Percentiles rank a stretch among this genome's conserved stretches.
These are phyloP conservation scores for Morone saxatilis DNA, from an alignment of 2,113 vertebrate genomes.

Conservation along the genomic window DNA sequence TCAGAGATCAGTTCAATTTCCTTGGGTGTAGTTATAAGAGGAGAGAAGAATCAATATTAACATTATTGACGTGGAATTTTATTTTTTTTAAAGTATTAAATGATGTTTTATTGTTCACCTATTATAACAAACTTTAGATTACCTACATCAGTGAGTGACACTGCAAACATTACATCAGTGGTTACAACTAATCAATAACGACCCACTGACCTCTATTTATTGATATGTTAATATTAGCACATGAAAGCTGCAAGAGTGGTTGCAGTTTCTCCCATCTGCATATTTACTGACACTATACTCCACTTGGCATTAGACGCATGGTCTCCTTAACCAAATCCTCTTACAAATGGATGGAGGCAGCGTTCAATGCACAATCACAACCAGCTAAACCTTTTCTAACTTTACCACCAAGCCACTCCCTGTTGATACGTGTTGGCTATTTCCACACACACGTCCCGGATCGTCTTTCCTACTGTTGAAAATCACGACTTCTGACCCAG, in stretches of 20 bases:
- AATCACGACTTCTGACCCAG: not conserved
- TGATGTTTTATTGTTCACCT: not conserved
- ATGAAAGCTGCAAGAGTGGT: not conserved
- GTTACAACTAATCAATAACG: not conserved
- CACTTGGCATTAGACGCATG: not conserved
- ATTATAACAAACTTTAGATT: too few relatives aligned
- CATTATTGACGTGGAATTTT: not conserved
- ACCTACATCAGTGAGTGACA: not conserved
- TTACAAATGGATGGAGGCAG: slow-evolving; percentile 11
- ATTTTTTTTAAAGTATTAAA: not conserved
- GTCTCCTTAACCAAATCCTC: slow-evolving; percentile 53
- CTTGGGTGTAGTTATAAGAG: not conserved
- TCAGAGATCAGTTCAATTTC: too few relatives aligned
- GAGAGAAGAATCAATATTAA: not conserved
- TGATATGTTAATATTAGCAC: too few relatives aligned
- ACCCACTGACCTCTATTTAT: not conserved
- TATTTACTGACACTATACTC: not conserved
- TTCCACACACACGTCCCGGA: rapidly evolving
- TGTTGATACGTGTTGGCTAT: rapidly evolving
- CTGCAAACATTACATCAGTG: not conserved
- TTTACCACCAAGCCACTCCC: not conserved
- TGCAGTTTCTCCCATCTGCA: not conserved
- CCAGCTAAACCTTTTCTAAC: not conserved
- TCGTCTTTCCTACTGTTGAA: not conserved
- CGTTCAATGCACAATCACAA: too few relatives aligned